These are phyloP conservation scores for Tetranychus piercei DNA, from an alignment of 2,888 invertebrate species.

Conservation along the genomic window DNA sequence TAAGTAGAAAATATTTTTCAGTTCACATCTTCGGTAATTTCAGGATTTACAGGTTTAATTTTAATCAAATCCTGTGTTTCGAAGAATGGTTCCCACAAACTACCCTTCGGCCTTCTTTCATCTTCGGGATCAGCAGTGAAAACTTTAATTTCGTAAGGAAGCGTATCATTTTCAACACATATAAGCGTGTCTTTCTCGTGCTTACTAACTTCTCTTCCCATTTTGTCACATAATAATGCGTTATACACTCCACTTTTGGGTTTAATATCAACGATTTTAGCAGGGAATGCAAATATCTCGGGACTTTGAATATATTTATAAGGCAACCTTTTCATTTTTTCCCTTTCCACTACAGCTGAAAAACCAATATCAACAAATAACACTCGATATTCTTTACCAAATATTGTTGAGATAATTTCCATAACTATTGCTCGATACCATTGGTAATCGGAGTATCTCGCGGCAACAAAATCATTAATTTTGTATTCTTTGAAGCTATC, in stretches of 20 bases:
- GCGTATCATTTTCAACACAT: too few species aligned
- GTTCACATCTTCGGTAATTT: too few species aligned
- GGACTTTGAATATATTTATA: background rate
- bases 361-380: background rate
- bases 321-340: background rate
- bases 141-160: background rate
- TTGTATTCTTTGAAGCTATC: background rate
- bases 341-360: background rate
- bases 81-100: background rate
- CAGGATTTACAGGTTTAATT: background rate
- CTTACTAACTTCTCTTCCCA: too few species aligned
- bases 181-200: too few species aligned
- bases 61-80: background rate
- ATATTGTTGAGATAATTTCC: background rate
- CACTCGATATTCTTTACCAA: background rate
- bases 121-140: background rate
- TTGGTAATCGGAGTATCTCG: background rate
- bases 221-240: too few species aligned
- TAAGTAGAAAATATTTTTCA: too few species aligned
- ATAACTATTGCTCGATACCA: constrained; percentile 33
- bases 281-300: background rate
- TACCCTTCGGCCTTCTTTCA: background rate
- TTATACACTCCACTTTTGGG: background rate
- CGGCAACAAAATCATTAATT: background rate
- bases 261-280: background rate